phyloP scores from a whole-genome alignment of 2,113 vertebrate genomes.

The Pygoscelis antarcticus region DNA sequence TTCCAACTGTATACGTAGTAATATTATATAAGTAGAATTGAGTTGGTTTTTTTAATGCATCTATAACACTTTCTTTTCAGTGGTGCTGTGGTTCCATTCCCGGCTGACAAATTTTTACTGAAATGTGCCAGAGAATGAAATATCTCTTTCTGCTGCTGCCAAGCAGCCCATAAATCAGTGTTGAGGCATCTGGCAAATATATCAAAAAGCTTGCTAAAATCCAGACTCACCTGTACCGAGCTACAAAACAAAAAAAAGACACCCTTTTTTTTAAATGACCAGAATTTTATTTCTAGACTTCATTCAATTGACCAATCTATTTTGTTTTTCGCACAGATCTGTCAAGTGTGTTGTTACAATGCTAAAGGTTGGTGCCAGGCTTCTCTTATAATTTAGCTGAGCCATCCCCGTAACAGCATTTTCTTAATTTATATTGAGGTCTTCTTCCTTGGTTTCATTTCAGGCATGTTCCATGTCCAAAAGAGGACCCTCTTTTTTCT shows the following conservation, averaged over 20 bases:
- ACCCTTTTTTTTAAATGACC: not conserved
- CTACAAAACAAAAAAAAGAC: not conserved
- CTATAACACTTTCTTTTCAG: conserved; percentile 4
- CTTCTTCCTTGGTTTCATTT: not conserved
- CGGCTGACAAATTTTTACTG: not conserved
- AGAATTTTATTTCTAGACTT: not conserved
- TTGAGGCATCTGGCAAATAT: not conserved
- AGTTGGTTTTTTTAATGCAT: not conserved
- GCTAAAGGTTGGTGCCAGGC: not conserved
- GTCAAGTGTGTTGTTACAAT: not conserved
- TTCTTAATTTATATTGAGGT: not conserved
- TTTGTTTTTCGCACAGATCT: not conserved
- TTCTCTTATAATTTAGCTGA: not conserved
- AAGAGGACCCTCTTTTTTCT: not conserved
- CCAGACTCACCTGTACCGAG: not conserved
- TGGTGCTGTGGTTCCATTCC: not conserved
- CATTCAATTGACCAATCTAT: not conserved
- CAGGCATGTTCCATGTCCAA: not conserved
- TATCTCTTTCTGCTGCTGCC: not conserved
- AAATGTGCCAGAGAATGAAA: not conserved
- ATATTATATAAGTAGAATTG: not conserved
- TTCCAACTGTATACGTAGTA: not conserved
- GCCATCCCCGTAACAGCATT: not conserved
- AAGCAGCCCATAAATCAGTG: conserved; percentile 8
- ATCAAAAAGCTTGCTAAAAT: not conserved